Evolutionary conservation across 2,888 invertebrate species (phyloP), one percentile per base, ranked within the genome.

Genomic region (Heterodera filipjevi): DNA sequence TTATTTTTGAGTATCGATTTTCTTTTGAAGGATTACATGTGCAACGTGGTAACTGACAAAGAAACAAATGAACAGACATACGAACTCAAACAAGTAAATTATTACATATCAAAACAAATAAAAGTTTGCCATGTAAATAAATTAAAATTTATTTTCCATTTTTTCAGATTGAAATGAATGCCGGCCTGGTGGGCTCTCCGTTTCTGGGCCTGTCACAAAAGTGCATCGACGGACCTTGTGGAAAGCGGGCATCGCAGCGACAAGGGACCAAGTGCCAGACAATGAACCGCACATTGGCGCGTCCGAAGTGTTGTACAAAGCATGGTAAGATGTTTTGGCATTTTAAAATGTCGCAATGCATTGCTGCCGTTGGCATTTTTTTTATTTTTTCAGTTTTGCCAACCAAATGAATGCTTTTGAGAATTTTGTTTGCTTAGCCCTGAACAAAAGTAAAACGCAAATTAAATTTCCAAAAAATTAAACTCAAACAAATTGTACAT

Each of bases 91-190:
- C 59, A 59, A n/a, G 59, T 59, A 59, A 59, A 27, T 59, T 3
- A 49, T 49, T n/a, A n/a, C n/a, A n/a, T n/a, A n/a, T n/a, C n/a
- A n/a, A 14, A 14, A 14, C 19, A 14, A 49, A 19, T 14, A 14
- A 49, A 14, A 19, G 3, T 14, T 49, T 49, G 16, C 16, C 16
- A 16, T 3, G 3, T 14, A 49, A 19, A 49, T 3, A 49, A 12
- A 19, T 14, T 19, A 49, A 49, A 19, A 49, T 1, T 49, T 19
- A 49, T 49, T 49, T 16, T 19, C 16, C 16, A n/a, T n/a, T 59
- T 59, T 59, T 59, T 59, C 39, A 59, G 59, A 27, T 59, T 27
- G 59, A 59, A 59, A 59, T 59, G 59, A 59, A 59, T 27, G 59
- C 59, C n/a, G 59, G 59, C 12, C 59, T 59, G 59, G 59, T 22